Evolutionary conservation across 2,888 invertebrate species (phyloP).

Genomic region (Conus canariensis): DNA sequence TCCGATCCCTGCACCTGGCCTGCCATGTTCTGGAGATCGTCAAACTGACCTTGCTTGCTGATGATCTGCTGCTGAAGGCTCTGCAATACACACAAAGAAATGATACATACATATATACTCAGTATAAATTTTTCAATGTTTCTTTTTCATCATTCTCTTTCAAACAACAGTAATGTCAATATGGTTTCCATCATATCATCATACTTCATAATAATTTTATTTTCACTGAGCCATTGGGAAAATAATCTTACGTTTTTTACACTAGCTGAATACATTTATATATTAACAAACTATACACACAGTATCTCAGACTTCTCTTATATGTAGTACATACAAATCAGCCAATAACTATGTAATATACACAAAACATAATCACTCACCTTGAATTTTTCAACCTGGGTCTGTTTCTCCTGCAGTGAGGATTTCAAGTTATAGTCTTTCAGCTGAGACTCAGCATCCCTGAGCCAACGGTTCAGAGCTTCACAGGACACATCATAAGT

Average conservation of each 20-base stretch:
- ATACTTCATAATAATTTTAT: background rate
- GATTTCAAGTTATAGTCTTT: conserved; percentile 91
- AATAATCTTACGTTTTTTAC: too few species aligned
- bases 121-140: background rate
- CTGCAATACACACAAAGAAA: conserved; percentile 40
- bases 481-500: conserved; percentile 89
- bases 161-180: background rate
- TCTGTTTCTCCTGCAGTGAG: conserved; percentile 89
- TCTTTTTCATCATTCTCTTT: background rate
- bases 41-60: conserved; percentile 90
- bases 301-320: too few species aligned
- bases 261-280: too few species aligned
- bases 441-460: conserved; percentile 89
- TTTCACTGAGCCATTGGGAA: background rate
- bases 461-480: conserved; percentile 90
- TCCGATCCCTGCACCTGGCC: conserved; percentile 91
- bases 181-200: background rate
- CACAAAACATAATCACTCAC: conserved; percentile 50
- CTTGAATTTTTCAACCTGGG: conserved; percentile 88
- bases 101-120: background rate
- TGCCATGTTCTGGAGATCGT: conserved; percentile 91
- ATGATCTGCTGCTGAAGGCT: conserved; percentile 81
- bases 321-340: too few species aligned
- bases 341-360: background rate
- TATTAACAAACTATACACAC: too few species aligned